These are phyloP conservation scores for Eptatretus atami DNA, from an alignment of 2,797 vertebrate genomes.

Conservation along the genomic window DNA sequence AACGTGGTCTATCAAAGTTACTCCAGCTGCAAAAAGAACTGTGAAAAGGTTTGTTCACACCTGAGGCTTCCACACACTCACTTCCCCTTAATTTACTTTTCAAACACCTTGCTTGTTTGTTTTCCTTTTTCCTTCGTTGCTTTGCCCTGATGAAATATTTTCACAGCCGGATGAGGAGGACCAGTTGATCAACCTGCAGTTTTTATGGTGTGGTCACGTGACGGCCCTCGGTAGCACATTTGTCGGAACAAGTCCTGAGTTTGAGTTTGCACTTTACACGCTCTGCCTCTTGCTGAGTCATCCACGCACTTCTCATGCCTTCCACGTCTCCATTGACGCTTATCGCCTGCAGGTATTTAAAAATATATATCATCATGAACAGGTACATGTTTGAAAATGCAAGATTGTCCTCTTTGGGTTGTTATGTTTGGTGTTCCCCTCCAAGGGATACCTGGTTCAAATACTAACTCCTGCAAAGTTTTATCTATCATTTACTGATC, in stretches of 20 bases:
- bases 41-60: neutral
- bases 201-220: constrained; percentile 29
- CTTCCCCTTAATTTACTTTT: too few species aligned
- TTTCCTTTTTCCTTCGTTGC: neutral
- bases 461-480: too few species aligned
- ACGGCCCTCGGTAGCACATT: constrained; percentile 31
- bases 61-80: too few species aligned
- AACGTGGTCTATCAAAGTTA: constrained; percentile 35
- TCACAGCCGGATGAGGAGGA: constrained; percentile 31
- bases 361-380: too few species aligned
- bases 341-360: too few species aligned
- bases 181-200: constrained; percentile 39
- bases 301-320: too few species aligned
- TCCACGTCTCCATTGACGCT: too few species aligned
- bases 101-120: neutral
- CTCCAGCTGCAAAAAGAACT: constrained; percentile 12
- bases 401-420: too few species aligned
- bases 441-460: too few species aligned
- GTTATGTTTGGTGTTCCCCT: too few species aligned
- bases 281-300: constrained; percentile 23
- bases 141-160: neutral
- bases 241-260: constrained; percentile 35
- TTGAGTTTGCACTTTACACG: constrained; percentile 39
- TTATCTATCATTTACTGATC: too few species aligned
- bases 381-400: too few species aligned